Evolutionary conservation across 2,888 invertebrate species (phyloP), one percentile per base, ranked within the genome.

Genomic region (Schizaphis graminum): DNA sequence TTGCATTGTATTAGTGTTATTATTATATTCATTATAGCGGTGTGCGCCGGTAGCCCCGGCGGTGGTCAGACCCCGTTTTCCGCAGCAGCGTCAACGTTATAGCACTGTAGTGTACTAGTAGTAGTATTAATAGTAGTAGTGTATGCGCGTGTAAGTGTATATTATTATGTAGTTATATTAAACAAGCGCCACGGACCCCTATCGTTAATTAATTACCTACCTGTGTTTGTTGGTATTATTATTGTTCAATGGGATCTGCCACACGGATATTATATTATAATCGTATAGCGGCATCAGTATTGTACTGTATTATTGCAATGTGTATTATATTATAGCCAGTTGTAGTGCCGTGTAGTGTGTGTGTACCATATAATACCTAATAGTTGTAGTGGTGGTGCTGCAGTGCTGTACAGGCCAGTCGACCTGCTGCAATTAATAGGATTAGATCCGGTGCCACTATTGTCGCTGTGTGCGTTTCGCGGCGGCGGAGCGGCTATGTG

Each of bases 161-260:
- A 88, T n/a, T 87, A n/a, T n/a, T 3, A 35, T 13, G 26, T 41
- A 28, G 56, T 24, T 61, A n/a, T 44, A 44, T 53, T 41, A 41
- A 28, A 67, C 16, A n/a, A 49, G 53, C 16, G n/a, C n/a, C 49
- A 2, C 49, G 90, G n/a, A 67, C 57, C 67, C 67, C 21, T 84
- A 91, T 91, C 91, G 77, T 91, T 91, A 91, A 91, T 91, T 91
- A 91, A 91, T 91, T 84, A 91, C 90, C 90, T 84, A 91, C 90
- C 90, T 67, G 90, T 91, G 90, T 91, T 77, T 91, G 49, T 28
- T 49, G 47, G 77, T 35, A 53, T 21, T 49, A 91, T 47, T 90
- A 90, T 91, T 91, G 77, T 91, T 91, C 90, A 91, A 77, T 91
- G 90, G 90, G 67, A 91, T 91, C 77, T 47, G 47, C 61, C 67